phyloP scores from a whole-genome alignment of 2,113 vertebrate genomes.

The Cariama cristata region DNA sequence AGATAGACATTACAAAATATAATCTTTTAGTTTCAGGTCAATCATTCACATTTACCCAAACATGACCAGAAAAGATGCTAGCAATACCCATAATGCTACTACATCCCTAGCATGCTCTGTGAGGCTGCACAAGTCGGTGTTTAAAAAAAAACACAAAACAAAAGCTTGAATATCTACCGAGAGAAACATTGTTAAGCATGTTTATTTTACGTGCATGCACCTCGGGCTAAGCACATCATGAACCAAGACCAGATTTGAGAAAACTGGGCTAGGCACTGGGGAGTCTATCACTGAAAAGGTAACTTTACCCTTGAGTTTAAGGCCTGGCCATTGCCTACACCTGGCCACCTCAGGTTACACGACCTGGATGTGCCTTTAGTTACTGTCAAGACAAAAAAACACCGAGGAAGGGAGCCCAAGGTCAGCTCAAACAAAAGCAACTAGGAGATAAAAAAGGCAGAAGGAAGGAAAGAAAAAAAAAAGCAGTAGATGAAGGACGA shows the following conservation, averaged over 20 bases:
- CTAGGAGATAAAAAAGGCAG: not conserved
- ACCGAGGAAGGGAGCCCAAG: not conserved
- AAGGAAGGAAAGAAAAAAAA: not conserved
- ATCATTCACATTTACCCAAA: not conserved
- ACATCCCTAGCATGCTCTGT: accelerated
- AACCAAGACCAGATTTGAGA: accelerated
- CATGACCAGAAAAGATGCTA: accelerated
- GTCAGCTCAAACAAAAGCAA: not conserved
- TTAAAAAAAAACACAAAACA: no score
- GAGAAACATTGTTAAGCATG: accelerated
- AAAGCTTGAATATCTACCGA: accelerated
- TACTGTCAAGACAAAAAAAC: not conserved
- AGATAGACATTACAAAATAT: not conserved
- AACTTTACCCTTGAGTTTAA: not conserved
- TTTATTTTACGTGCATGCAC: not conserved
- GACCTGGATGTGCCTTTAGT: not conserved
- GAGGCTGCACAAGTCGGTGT: not conserved
- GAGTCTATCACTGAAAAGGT: accelerated
- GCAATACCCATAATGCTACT: not conserved
- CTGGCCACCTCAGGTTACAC: no score
- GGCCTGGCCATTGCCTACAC: no score
- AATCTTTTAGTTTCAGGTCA: not conserved
- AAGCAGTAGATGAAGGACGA: not conserved
- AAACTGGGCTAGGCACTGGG: not conserved
- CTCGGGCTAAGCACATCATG: not conserved